Conservation (phyloP, 1,140 invertebrate species). For the Wiebesia pumilae region DNA sequence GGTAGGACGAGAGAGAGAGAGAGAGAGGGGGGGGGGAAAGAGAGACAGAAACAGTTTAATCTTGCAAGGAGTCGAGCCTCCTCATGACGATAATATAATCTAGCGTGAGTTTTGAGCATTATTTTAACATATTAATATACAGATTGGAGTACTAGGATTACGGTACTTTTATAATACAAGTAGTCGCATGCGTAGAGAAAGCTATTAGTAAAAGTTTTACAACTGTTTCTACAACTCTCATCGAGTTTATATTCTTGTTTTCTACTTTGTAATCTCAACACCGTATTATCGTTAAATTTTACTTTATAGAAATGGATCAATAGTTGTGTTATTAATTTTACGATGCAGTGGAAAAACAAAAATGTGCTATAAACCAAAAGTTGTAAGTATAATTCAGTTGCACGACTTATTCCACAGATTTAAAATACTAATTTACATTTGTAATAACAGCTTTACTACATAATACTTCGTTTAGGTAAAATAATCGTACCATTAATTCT, state of each 20-base stretch:
- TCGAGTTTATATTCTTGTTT: background rate
- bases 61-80: constrained; percentile 20
- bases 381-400: background rate
- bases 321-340: too few relatives aligned
- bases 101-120: background rate
- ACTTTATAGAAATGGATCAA: background rate
- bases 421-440: background rate
- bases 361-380: background rate
- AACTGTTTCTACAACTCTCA: background rate
- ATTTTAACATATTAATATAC: background rate
- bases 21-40: background rate
- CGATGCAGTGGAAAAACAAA: background rate
- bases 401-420: background rate
- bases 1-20: background rate
- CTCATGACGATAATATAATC: background rate
- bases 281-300: background rate
- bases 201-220: constrained; percentile 16
- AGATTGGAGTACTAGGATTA: background rate
- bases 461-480: background rate
- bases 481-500: background rate
- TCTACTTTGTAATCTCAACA: background rate
- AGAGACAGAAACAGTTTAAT: constrained; percentile 4
- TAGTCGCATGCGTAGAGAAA: constrained; percentile 19
- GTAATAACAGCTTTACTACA: background rate
- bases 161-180: background rate